These are phyloP conservation scores for Aporrectodea caliginosa DNA, from an alignment of 1,140 invertebrate genomes.

Conservation along the genomic window DNA sequence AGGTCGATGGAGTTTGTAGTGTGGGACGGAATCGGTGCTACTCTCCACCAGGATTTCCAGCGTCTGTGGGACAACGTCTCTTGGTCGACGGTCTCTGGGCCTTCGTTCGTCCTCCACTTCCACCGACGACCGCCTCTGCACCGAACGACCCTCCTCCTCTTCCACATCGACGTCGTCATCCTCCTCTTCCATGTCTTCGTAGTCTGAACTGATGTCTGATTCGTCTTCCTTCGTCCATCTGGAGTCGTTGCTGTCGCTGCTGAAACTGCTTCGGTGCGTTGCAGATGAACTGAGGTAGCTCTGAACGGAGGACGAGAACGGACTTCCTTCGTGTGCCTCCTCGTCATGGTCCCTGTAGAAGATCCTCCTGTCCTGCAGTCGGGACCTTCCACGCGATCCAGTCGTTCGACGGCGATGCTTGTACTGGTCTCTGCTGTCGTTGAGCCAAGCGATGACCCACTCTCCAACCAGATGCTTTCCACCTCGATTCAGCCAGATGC, in stretches of 20 bases:
- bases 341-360: background rate
- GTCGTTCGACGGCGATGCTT: background rate
- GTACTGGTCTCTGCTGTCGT: conserved; percentile 21
- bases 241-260: background rate
- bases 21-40: background rate
- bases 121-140: background rate
- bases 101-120: background rate
- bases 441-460: conserved; percentile 32
- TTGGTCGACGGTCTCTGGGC: background rate
- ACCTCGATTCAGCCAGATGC: conserved; percentile 16
- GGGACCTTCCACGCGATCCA: too few relatives aligned
- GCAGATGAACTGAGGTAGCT: background rate
- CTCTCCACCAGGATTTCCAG: too few relatives aligned
- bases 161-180: too few relatives aligned
- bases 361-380: background rate
- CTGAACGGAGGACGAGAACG: background rate
- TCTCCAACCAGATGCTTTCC: conserved; percentile 28
- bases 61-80: background rate
- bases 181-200: background rate
- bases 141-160: background rate
- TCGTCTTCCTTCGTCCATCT: background rate
- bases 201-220: background rate
- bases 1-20: background rate
- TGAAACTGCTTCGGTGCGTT: too few relatives aligned
- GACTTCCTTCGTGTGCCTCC: background rate